A percentile compares a stretch with the other conserved stretches of the same genome.
Evolutionary conservation across 2,797 vertebrate genomes (phyloP).

Genomic region (Hydrophis major): DNA sequence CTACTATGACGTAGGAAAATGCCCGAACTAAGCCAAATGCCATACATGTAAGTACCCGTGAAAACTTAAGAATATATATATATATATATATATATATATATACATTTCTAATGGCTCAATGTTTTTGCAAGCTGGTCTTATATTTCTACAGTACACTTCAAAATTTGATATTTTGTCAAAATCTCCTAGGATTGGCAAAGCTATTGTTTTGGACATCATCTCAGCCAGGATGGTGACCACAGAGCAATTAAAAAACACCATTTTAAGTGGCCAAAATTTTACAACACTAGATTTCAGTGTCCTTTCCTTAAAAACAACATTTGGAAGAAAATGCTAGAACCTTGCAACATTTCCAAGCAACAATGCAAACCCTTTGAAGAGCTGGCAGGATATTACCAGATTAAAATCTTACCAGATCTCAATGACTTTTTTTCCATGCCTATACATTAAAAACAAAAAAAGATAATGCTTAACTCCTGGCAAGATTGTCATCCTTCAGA

Average conservation of each 20-base stretch:
- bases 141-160: neutral
- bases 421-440: neutral
- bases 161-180: neutral
- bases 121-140: neutral
- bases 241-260: neutral
- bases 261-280: neutral
- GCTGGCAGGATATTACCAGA: neutral
- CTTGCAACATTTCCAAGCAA: neutral
- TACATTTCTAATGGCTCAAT: neutral
- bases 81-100: neutral
- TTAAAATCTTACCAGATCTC: neutral
- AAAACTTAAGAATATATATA: no score
- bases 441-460: neutral
- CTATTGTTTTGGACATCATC: neutral
- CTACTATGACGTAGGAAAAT: no score
- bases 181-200: neutral
- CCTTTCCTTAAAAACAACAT: neutral
- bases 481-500: neutral
- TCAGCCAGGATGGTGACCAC: neutral
- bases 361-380: neutral
- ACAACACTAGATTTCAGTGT: neutral
- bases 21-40: no score
- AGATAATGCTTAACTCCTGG: neutral
- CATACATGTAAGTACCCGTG: no score
- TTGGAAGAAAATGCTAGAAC: neutral